A percentile compares a stretch with the other conserved stretches of the same genome.
Conservation (phyloP, 2,113 vertebrate genomes). For the Hirundichthys speculiger region DNA sequence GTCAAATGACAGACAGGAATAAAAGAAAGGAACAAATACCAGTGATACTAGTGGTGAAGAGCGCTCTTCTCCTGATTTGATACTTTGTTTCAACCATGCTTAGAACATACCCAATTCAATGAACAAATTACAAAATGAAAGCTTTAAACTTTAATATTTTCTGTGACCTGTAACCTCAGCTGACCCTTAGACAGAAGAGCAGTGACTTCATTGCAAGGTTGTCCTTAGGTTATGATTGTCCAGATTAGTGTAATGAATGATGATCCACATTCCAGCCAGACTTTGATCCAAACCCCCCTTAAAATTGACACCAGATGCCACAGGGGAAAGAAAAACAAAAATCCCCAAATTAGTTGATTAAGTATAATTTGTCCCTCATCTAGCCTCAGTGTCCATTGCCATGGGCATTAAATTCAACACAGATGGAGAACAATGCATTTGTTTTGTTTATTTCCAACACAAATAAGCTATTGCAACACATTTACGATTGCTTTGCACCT, state of each 20-base stretch:
- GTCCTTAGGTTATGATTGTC: conserved; percentile 20
- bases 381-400: conserved; percentile 45
- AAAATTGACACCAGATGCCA: conserved; percentile 81
- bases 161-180: no score
- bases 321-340: conserved; percentile 64
- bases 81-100: no score
- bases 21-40: conserved; percentile 7
- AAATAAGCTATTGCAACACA: no score
- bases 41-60: conserved; percentile 1
- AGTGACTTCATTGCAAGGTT: not conserved
- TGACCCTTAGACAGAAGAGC: no score
- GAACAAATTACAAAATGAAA: no score
- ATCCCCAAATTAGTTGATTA: conserved; percentile 79
- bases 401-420: conserved; percentile 74
- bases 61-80: no score
- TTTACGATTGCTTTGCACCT: no score
- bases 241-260: conserved; percentile 56
- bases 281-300: conserved; percentile 55
- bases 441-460: no score
- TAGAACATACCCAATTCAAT: no score
- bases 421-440: conserved; percentile 29
- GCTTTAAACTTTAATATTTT: no score
- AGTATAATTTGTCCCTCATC: conserved; percentile 52
- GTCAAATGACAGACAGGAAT: conserved; percentile 3
- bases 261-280: conserved; percentile 65